Evolutionary conservation across 1,140 invertebrate genomes (phyloP), one percentile per base, ranked within the genome.

Genomic region (Diorhabda elongata): DNA sequence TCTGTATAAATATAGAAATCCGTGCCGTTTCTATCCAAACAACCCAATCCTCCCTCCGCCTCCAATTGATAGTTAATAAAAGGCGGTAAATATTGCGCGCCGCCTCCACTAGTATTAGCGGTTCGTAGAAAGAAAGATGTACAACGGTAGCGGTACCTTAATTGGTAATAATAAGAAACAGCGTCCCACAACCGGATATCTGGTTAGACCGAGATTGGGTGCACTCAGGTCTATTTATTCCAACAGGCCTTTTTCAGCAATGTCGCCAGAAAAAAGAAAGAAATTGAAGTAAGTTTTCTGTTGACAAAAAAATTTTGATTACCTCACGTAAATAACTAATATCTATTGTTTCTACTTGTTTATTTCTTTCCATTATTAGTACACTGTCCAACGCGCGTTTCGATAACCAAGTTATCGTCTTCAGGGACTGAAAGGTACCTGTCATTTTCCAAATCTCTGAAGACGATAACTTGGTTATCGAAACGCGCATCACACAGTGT

Each of bases 151-250:
- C 61, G 44, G 47, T 52, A 58, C 59, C 7, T 26, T 26, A 26
- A 26, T 26, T 26, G 9, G 58, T 5, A 58, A 60, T 42, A 57
- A 64, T 9, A 74, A 76, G 69, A 76, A 75, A 57, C 71, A 75
- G 56, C 63, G 66, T 52, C 68, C 71, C 44, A 67, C 56, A 5
- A 67, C 77, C 4, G 73, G 78, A 9, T 79, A 74, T 63, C 71
- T 79, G 61, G 78, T 73, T 2, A 59, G 78, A 42, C 78, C 78
- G 3, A 69, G 73, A 44, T 66, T 79, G 43, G 77, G 77, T 42
- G 63, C 76, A 4, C 65, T 75, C 9, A 74, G 67, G 41, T 72
- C 73, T 42, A 56, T 75, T 6, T 77, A 74, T 56, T 74, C 73
- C 6, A 69, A 66, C 7, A 74, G 74, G 63, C 73, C 75, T 1